A percentile compares a stretch with the other conserved stretches of the same genome.
Conservation (phyloP, 2,888 invertebrate species). For the Acanthococcus lagerstroemiae region DNA sequence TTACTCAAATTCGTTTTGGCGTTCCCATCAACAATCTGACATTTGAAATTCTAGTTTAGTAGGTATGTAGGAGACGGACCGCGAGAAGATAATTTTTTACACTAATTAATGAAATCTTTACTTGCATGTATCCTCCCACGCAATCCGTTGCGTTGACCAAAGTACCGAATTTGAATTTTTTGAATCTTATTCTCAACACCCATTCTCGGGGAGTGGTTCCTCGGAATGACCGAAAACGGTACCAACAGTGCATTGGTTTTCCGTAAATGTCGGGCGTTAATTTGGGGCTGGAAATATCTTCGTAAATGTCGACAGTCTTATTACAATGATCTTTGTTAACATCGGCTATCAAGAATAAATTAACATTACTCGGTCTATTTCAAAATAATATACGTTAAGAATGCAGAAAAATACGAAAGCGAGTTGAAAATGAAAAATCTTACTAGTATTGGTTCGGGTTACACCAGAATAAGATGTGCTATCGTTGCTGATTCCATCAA, state of each 20-base stretch:
- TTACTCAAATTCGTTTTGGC: slow-evolving; percentile 81
- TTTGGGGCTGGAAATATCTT: slow-evolving; percentile 79
- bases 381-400: no score
- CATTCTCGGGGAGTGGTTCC: slow-evolving; percentile 74
- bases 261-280: slow-evolving; percentile 72
- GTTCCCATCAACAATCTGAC: slow-evolving; percentile 80
- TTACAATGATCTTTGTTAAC: slow-evolving; percentile 66
- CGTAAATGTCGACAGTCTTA: slow-evolving; percentile 87
- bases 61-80: neutral
- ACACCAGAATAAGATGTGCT: no score
- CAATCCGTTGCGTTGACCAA: slow-evolving; percentile 79
- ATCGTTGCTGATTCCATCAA: no score
- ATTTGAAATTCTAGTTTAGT: neutral
- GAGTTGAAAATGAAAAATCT: no score
- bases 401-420: no score
- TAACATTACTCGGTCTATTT: no score
- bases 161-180: slow-evolving; percentile 84
- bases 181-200: slow-evolving; percentile 79
- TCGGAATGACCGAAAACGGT: slow-evolving; percentile 77
- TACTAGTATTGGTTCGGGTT: no score
- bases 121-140: slow-evolving; percentile 81
- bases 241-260: slow-evolving; percentile 78
- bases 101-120: no score
- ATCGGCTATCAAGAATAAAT: slow-evolving; percentile 4
- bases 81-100: no score